Conservation (phyloP, 2,888 invertebrate species). For the Amiota communis region DNA sequence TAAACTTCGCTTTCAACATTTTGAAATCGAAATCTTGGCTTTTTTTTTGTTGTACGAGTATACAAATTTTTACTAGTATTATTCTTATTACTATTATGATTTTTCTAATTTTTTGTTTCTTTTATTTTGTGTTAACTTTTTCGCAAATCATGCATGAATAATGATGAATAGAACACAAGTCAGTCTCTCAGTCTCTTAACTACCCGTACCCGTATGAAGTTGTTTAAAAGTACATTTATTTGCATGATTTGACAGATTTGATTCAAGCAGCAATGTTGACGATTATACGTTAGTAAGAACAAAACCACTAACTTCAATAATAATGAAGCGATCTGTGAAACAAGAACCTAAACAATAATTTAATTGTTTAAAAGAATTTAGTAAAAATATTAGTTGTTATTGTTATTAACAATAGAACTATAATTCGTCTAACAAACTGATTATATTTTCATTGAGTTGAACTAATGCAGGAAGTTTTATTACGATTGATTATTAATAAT, state of each 20-base stretch:
- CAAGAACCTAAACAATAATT: neutral
- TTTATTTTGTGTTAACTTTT: conserved; percentile 1
- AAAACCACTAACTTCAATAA: neutral
- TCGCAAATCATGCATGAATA: conserved; percentile 17
- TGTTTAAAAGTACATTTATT: conserved; percentile 59
- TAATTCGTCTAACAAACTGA: neutral
- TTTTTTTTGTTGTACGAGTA: conserved; percentile 14
- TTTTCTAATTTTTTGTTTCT: neutral
- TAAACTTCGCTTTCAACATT: neutral
- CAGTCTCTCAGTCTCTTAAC: neutral
- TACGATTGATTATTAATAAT: too few species aligned
- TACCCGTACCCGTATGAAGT: neutral
- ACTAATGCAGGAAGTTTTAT: neutral
- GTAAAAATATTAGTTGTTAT: neutral
- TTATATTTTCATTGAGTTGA: neutral
- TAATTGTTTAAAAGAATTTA: conserved; percentile 18
- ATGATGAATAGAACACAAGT: neutral
- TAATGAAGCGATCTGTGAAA: neutral
- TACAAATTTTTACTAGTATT: neutral
- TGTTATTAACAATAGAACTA: neutral
- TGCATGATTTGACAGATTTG: conserved; percentile 60
- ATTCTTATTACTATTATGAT: conserved; percentile 13
- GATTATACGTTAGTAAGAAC: neutral
- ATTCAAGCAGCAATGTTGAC: neutral
- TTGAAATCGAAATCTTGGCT: neutral